phyloP scores from a whole-genome alignment of 2,113 vertebrate species.

The Pomatorhinus ruficollis region DNA sequence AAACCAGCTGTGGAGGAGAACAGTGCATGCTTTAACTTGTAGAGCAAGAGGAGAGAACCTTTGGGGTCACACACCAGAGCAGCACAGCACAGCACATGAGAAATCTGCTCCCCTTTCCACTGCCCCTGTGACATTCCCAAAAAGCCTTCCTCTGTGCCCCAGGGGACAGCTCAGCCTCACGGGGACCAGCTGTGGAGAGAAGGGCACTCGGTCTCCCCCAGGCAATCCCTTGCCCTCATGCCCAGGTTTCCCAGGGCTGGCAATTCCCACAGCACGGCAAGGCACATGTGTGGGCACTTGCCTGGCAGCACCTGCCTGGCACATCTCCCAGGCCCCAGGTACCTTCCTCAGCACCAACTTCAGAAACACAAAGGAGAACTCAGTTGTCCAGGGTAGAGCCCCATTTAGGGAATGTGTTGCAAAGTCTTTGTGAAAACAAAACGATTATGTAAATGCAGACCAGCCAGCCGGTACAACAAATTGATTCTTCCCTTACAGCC shows the following conservation, averaged over 20 bases:
- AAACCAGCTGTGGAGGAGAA: neutral
- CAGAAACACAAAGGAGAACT: neutral
- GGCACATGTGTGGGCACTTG: accelerated
- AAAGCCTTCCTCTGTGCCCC: neutral
- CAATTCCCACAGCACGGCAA: neutral
- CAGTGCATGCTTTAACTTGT: neutral
- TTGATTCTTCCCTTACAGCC: neutral
- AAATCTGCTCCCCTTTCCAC: neutral
- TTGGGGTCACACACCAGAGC: neutral
- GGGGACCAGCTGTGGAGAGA: accelerated
- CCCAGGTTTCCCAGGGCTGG: neutral
- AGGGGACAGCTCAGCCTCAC: neutral
- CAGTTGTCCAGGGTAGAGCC: accelerated
- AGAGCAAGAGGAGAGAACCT: neutral
- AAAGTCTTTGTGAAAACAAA: neutral
- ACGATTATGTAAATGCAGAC: neutral
- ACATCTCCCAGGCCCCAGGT: neutral
- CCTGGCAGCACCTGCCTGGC: neutral
- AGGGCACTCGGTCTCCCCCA: neutral
- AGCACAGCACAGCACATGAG: neutral
- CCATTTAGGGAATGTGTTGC: neutral
- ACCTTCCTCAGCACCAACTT: neutral
- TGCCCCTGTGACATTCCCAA: accelerated
- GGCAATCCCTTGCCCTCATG: neutral
- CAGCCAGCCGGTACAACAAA: neutral